Evolutionary conservation across 2,797 vertebrate species (phyloP), one percentile per base, ranked within the genome.

Genomic region (Anas georgica): DNA sequence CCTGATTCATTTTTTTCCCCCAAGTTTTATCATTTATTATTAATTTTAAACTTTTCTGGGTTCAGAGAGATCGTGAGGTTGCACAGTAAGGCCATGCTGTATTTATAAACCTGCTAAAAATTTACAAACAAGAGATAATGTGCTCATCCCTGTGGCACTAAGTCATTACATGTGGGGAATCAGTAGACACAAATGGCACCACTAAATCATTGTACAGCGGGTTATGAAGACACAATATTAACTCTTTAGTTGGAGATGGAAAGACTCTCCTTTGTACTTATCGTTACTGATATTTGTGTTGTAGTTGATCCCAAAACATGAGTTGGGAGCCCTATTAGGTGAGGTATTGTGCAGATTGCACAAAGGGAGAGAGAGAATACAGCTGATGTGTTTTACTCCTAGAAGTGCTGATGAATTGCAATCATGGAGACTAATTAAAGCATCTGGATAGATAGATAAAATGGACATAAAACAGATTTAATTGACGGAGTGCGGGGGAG

Each of bases 11-110:
- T 97, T 96, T 97, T 96, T 55, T 72, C 35, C 41, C 86, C 83
- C 93, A 96, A 93, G 95, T 97, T 97, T 98, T 93, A 96, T 97
- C 60, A 92, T 94, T 97, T 96, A 94, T 54, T 64, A 96, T 97
- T 97, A 96, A 86, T 96, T 96, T 96, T 95, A 79, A 96, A 83
- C 58, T 91, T 81, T 77, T 80, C 41, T n/a, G 26, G 78, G 82
- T 90, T 97, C 85, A 93, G 83, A n/a, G 81, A 94, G 91, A 94
- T 82, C 31, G 4, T 88, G 89, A 95, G 67, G 86, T 92, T 96
- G 84, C 68, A 79, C 10, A 94, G 45, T 54, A 76, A 95, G 86
- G 75, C 76, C 46, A 39, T n/a, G 35, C 25, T 91, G 39, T 68
- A 26, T 93, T 95, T 94, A 83, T 83, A 93, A 95, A 91, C 31